A percentile compares a stretch with the other conserved stretches of the same genome.
Conservation (phyloP, 2,888 invertebrate genomes). For the Tribolium freemani region DNA sequence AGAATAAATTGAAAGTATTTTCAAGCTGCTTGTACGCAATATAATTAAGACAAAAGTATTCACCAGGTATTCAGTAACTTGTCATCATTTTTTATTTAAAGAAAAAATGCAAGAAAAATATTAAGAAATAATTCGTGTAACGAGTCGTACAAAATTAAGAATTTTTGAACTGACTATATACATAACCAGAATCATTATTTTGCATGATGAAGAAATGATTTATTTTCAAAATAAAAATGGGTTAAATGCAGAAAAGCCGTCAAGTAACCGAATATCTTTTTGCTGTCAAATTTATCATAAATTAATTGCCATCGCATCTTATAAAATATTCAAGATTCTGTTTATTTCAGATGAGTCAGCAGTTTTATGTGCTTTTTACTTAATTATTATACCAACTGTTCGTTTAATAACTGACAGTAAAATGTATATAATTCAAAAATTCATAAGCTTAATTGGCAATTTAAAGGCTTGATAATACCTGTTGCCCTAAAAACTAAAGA, state of each 20-base stretch:
- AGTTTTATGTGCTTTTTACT: neutral
- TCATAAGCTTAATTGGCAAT: neutral
- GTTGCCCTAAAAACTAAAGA: neutral
- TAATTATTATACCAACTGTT: neutral
- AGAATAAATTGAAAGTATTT: too few relatives aligned
- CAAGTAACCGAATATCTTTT: neutral
- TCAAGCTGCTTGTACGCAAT: too few relatives aligned
- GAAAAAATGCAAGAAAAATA: too few relatives aligned
- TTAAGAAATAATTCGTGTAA: too few relatives aligned
- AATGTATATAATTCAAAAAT: neutral
- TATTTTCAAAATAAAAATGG: neutral
- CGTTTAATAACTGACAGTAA: neutral
- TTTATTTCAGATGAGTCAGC: neutral
- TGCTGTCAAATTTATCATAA: neutral
- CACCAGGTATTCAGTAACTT: too few relatives aligned
- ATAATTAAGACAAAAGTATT: too few relatives aligned
- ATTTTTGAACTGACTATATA: too few relatives aligned
- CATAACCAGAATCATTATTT: too few relatives aligned
- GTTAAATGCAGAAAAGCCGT: neutral
- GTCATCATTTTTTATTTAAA: too few relatives aligned
- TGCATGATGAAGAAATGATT: too few relatives aligned
- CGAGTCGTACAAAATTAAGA: too few relatives aligned
- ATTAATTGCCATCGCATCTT: neutral
- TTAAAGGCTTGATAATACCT: neutral
- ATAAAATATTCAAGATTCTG: neutral